Percentiles rank a stretch among this genome's conserved stretches.
phyloP scores from a whole-genome alignment of 2,888 invertebrate genomes.

The Sarcophaga subvicina region DNA sequence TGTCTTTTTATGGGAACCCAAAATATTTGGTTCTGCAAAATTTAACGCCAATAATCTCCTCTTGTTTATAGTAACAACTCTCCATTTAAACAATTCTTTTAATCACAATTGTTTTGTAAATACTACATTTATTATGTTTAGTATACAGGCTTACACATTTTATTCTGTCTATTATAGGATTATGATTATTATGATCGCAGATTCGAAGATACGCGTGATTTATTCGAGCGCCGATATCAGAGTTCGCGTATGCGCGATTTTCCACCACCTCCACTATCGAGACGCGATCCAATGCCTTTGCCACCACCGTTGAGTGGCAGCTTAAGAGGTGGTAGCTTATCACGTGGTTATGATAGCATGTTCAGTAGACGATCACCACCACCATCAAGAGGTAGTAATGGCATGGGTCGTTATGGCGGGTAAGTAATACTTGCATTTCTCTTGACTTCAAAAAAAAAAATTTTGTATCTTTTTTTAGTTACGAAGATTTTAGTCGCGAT shows the following conservation, averaged over 20 bases:
- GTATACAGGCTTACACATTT: background rate
- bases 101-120: conserved; percentile 19
- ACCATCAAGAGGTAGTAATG: conserved; percentile 82
- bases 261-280: conserved; percentile 88
- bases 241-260: conserved; percentile 82
- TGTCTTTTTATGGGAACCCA: too few species aligned
- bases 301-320: conserved; percentile 85
- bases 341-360: conserved; percentile 87
- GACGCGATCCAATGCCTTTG: conserved; percentile 91
- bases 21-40: background rate
- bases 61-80: background rate
- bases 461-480: conserved; percentile 82
- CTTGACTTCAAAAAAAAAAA: background rate
- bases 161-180: conserved; percentile 75
- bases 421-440: conserved; percentile 67
- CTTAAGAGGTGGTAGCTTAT: conserved; percentile 84
- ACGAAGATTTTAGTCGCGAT: conserved; percentile 94
- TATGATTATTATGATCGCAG: conserved; percentile 91
- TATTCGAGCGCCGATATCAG: conserved; percentile 91
- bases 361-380: conserved; percentile 91
- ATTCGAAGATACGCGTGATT: conserved; percentile 90
- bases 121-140: background rate
- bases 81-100: background rate
- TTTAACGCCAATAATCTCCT: background rate
- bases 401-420: conserved; percentile 81